Conservation (phyloP, 2,113 vertebrate species). For the Piaya cayana region DNA sequence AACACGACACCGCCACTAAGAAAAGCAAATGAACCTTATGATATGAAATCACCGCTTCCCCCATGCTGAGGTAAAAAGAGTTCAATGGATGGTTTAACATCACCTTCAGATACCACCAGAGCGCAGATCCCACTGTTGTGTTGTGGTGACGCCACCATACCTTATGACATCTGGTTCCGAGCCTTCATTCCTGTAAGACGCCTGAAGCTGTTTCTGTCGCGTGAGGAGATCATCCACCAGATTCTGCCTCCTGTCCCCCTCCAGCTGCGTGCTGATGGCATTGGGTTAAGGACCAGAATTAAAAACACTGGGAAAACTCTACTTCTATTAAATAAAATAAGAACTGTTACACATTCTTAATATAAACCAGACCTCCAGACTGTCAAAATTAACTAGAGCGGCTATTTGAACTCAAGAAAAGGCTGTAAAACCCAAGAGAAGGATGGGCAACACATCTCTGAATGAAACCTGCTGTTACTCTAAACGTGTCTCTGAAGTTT, state of each 20-base stretch:
- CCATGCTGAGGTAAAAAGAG: rapidly evolving
- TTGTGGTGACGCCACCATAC: conserved; percentile 49
- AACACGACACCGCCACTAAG: not conserved
- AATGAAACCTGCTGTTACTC: not conserved
- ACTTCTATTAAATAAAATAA: not conserved
- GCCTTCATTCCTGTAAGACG: conserved; percentile 86
- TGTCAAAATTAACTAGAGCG: not conserved
- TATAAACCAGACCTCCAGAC: not conserved
- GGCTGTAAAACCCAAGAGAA: not conserved
- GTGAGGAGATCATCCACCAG: conserved; percentile 92
- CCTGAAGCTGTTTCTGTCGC: conserved; percentile 87
- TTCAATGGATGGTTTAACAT: not conserved
- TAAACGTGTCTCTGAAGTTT: not conserved
- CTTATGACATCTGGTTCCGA: conserved; percentile 80
- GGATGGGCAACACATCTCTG: not conserved
- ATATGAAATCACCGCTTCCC: rapidly evolving
- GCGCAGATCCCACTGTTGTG: rapidly evolving
- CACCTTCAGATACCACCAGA: not conserved
- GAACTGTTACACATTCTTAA: not conserved
- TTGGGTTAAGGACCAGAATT: conserved; percentile 74
- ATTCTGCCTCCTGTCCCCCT: conserved; percentile 93
- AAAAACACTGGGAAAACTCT: not conserved
- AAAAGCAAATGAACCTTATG: rapidly evolving
- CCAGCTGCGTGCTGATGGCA: conserved; percentile 86
- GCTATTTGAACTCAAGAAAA: not conserved